These are phyloP conservation scores for Guaruba guarouba DNA, from an alignment of 2,113 vertebrate species.

Conservation along the genomic window DNA sequence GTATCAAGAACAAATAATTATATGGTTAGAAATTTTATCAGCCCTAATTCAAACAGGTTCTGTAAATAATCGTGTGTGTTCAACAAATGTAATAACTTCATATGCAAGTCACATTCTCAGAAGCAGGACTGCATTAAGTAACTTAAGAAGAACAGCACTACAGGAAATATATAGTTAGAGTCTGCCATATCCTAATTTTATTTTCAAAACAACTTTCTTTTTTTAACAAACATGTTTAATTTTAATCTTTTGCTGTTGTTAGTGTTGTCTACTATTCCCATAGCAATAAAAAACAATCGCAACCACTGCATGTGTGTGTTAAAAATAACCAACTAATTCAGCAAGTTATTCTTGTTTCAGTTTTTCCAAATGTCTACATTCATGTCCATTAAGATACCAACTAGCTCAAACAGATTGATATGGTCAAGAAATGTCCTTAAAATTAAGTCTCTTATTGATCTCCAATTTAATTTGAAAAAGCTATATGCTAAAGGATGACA, in stretches of 20 bases:
- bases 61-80: background rate
- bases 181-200: background rate
- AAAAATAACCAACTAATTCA: slow-evolving; percentile 33
- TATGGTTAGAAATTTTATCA: background rate
- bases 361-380: background rate
- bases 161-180: background rate
- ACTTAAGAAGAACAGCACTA: background rate
- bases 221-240: background rate
- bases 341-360: background rate
- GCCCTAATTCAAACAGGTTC: background rate
- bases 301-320: background rate
- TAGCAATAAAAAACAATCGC: background rate
- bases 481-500: background rate
- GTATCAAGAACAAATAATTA: background rate
- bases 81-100: background rate
- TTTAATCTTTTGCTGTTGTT: background rate
- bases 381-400: background rate
- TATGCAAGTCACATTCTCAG: background rate
- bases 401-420: background rate
- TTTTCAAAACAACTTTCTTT: background rate
- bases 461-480: background rate
- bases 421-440: background rate
- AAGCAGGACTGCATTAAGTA: background rate
- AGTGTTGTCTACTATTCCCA: background rate
- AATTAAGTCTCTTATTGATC: slow-evolving; percentile 7